phyloP scores from a whole-genome alignment of 2,797 vertebrate species.

The Hylomyscus alleni region DNA sequence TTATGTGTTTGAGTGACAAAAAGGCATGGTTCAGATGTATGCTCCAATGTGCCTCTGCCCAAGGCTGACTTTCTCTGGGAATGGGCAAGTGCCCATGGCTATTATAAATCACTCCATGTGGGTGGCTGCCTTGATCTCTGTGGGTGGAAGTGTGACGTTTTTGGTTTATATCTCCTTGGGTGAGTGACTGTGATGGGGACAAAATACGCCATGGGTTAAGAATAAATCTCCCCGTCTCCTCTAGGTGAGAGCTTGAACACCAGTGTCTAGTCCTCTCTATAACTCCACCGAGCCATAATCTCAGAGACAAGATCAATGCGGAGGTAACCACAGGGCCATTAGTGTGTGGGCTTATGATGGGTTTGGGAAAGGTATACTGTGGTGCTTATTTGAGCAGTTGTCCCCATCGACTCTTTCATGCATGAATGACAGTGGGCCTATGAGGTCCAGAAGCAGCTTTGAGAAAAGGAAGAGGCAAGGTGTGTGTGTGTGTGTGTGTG shows the following conservation, averaged over 20 bases:
- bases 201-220: not conserved
- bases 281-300: not conserved
- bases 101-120: not conserved
- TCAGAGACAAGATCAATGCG: not conserved
- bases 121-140: conserved; percentile 20
- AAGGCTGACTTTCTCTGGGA: not conserved
- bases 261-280: not conserved
- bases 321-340: not conserved
- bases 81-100: too few relatives aligned
- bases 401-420: conserved; percentile 41
- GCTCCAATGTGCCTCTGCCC: not conserved
- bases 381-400: conserved; percentile 61
- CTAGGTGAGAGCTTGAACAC: not conserved
- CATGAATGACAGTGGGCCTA: not conserved
- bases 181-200: not conserved
- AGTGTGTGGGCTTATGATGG: not conserved
- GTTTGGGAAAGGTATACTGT: not conserved
- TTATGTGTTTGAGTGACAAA: not conserved
- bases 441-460: conserved; percentile 17
- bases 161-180: not conserved
- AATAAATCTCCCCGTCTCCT: not conserved
- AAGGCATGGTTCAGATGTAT: not conserved
- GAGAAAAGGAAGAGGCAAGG: conserved; percentile 23
- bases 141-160: not conserved
- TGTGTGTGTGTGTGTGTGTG: not conserved